A percentile compares a stretch with the other conserved stretches of the same genome.
phyloP scores from a whole-genome alignment of 2,797 vertebrate genomes.

The Poliocrania exsul region DNA sequence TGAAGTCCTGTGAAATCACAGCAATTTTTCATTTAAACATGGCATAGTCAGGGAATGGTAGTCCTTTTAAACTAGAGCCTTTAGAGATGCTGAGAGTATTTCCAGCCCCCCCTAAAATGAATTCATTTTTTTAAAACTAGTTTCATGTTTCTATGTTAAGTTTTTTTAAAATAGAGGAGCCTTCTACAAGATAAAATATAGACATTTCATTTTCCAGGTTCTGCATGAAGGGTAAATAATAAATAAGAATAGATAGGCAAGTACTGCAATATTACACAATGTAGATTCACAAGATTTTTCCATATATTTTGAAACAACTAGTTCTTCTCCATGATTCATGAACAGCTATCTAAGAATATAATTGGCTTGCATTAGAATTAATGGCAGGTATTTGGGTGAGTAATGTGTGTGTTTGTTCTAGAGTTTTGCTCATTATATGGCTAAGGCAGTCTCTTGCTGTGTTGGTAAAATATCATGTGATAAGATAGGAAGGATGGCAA shows the following conservation, averaged over 20 bases:
- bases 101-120: neutral
- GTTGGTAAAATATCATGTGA: neutral
- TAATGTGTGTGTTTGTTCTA: neutral
- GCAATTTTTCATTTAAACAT: neutral
- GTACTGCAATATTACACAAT: neutral
- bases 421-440: neutral
- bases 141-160: neutral
- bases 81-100: neutral
- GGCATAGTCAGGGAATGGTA: neutral
- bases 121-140: neutral
- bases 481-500: neutral
- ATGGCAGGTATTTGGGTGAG: neutral
- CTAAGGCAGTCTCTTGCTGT: neutral
- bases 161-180: neutral
- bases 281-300: neutral
- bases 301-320: constrained; percentile 16
- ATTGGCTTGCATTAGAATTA: constrained; percentile 51
- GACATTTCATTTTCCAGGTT: neutral
- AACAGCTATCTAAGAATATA: constrained; percentile 27
- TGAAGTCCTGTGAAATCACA: neutral
- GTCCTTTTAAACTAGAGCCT: neutral
- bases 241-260: constrained; percentile 3
- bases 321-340: constrained; percentile 54
- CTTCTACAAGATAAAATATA: neutral
- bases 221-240: constrained; percentile 14